These are phyloP conservation scores for Scaeva pyrastri DNA, from an alignment of 2,888 invertebrate species.

Conservation along the genomic window DNA sequence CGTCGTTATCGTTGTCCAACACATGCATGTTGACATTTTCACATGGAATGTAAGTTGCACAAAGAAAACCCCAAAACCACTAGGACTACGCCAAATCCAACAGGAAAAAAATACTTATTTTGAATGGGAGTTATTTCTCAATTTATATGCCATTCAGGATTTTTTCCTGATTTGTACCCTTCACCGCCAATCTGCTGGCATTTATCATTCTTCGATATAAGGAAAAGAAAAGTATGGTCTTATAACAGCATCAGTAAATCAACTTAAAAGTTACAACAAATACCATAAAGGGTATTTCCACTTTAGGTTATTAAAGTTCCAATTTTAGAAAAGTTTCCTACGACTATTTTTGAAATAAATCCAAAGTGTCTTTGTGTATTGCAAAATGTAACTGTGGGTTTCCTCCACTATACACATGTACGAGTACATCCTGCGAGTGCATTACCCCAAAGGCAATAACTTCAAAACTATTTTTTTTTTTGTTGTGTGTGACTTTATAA, in stretches of 20 bases:
- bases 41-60: no score
- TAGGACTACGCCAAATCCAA: no score
- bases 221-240: not conserved
- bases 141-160: constrained; percentile 31
- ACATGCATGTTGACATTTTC: no score
- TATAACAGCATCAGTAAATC: constrained; percentile 40
- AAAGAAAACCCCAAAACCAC: no score
- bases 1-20: no score
- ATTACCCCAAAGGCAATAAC: not conserved
- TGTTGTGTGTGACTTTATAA: constrained; percentile 17
- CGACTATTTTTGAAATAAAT: constrained; percentile 6
- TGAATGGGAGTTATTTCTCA: not conserved
- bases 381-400: no score
- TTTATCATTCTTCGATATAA: constrained; percentile 43
- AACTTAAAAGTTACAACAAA: not conserved
- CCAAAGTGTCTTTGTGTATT: not conserved
- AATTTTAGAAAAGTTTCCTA: constrained; percentile 32
- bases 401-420: no score
- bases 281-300: constrained; percentile 37
- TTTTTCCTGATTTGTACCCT: constrained; percentile 2
- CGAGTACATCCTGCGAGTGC: not conserved
- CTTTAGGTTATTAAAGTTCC: constrained; percentile 56
- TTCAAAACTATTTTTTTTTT: not conserved
- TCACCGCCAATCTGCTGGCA: constrained; percentile 40
- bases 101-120: no score